Percentiles rank a stretch among this genome's conserved stretches.
Conservation (phyloP, 2,888 invertebrate genomes). For the Eumacrocentrus americanus region DNA sequence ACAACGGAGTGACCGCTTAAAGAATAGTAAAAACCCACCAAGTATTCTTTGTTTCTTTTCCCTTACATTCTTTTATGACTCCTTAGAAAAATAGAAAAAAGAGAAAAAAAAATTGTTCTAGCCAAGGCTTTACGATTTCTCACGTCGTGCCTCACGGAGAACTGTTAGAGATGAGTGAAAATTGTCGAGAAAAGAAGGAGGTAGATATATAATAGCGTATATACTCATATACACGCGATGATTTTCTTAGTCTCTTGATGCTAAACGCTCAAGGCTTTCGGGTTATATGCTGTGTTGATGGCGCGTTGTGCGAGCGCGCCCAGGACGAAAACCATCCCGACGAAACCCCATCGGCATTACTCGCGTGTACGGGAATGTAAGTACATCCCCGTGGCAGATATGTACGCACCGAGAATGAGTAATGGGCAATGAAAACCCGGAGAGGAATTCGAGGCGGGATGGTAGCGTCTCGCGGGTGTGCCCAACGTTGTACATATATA, state of each 20-base stretch:
- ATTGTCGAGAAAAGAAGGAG: constrained; percentile 13
- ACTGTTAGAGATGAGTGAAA: constrained; percentile 9
- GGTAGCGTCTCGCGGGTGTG: no score
- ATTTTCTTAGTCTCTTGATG: constrained; percentile 6
- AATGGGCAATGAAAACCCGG: no score
- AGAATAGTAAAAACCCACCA: no score
- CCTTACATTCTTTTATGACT: no score
- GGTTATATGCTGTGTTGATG: constrained; percentile 8
- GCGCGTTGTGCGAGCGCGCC: background rate
- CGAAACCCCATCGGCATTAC: constrained; percentile 39
- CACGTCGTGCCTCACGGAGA: constrained; percentile 1
- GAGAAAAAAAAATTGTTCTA: constrained; percentile 2
- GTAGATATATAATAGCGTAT: constrained; percentile 13
- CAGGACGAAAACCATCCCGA: constrained; percentile 27
- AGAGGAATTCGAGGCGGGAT: no score
- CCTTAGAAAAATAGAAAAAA: no score
- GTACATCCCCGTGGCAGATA: constrained; percentile 41
- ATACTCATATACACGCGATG: constrained; percentile 13
- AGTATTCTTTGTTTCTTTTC: no score
- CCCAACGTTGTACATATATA: no score
- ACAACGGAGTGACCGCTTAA: background rate
- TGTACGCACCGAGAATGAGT: no score
- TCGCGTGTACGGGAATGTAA: constrained; percentile 43
- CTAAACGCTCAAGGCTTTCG: constrained; percentile 1
- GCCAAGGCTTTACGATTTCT: constrained; percentile 1